These are phyloP conservation scores for Sebastes miniatus DNA, from an alignment of 2,797 vertebrate species.

Conservation along the genomic window DNA sequence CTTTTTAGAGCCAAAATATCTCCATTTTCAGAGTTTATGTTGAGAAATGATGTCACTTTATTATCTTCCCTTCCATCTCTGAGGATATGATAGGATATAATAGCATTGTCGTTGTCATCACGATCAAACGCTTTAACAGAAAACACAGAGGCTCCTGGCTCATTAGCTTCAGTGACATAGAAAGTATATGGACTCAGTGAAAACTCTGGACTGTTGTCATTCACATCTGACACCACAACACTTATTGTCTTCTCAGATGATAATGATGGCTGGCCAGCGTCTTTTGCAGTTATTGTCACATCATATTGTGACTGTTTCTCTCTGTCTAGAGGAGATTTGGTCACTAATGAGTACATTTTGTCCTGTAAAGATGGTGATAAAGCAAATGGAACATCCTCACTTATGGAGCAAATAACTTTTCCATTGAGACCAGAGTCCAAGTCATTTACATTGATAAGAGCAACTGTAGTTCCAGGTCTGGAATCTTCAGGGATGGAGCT, in stretches of 20 bases:
- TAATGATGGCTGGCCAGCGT: slow-evolving; percentile 51
- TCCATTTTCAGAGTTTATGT: slow-evolving; percentile 28
- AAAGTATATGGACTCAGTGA: slow-evolving; percentile 40
- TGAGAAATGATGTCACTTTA: slow-evolving; percentile 48
- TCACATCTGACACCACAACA: slow-evolving; percentile 46
- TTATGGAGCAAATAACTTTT: slow-evolving; percentile 59
- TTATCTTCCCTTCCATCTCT: slow-evolving; percentile 22
- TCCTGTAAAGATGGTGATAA: slow-evolving; percentile 54
- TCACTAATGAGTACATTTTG: slow-evolving; percentile 63
- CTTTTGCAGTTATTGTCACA: slow-evolving; percentile 47
- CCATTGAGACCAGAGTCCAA: slow-evolving; percentile 76
- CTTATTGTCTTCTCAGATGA: slow-evolving; percentile 49
- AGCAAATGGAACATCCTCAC: slow-evolving; percentile 59
- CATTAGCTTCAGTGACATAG: slow-evolving; percentile 54
- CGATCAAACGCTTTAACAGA: neutral
- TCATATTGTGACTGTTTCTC: slow-evolving; percentile 56
- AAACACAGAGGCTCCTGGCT: neutral
- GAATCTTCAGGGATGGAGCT: slow-evolving; percentile 74
- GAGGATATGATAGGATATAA: slow-evolving; percentile 52
- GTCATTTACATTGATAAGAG: slow-evolving; percentile 79
- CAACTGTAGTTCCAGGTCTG: slow-evolving; percentile 74
- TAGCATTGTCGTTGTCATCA: slow-evolving; percentile 50
- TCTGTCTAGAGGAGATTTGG: slow-evolving; percentile 54
- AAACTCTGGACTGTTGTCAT: slow-evolving; percentile 54
- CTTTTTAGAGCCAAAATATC: neutral